Evolutionary conservation across 2,113 vertebrate genomes (phyloP), one percentile per base, ranked within the genome.

Genomic region (Campylorhamphus procurvoides): DNA sequence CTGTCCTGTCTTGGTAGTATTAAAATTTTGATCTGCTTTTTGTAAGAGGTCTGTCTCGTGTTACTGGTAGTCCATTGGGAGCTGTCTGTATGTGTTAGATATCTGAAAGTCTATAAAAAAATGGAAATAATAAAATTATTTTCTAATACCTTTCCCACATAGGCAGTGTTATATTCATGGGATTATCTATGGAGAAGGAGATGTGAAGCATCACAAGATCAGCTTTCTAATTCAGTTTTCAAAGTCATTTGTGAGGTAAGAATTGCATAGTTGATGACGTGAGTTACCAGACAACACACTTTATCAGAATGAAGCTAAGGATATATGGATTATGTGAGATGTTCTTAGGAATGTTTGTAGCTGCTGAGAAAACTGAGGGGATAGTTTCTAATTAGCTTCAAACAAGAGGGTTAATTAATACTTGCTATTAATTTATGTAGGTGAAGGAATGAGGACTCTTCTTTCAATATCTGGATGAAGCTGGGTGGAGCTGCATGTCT

Each of bases 331-430:
- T 77, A 47, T 31, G 18, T 69, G 47, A 56, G 88, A 74, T 69
- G 42, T 33, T 92, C 13, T 9, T 18, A 77, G 46, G 40, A 69
- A 49, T 56, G 37, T 62, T 79, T 90, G 40, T 37, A 76, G 67
- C 56, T 90, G 55, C 46, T 50, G 58, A 58, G 75, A 49, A 86
- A 92, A 58, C 47, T 7, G 46, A 63, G 71, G 39, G 46, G 63
- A 33, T 71, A 71, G 68, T 86, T 81, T 31, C 72, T 77, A 35
- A 69, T 46, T 53, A 59, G 46, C 80, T 86, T 86, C 33, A 77
- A 89, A 77, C 18, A 77, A 77, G 90, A 56, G 69, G 60, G 50
- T 90, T 63, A 77, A 86, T 94, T 92, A 88, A 37, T 84, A 55
- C 28, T 76, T 83, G 59, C n/a, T 25, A 18, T 77, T 77, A 66